A percentile compares a stretch with the other conserved stretches of the same genome.
phyloP scores from a whole-genome alignment of 1,140 invertebrate species.

The Solen grandis region DNA sequence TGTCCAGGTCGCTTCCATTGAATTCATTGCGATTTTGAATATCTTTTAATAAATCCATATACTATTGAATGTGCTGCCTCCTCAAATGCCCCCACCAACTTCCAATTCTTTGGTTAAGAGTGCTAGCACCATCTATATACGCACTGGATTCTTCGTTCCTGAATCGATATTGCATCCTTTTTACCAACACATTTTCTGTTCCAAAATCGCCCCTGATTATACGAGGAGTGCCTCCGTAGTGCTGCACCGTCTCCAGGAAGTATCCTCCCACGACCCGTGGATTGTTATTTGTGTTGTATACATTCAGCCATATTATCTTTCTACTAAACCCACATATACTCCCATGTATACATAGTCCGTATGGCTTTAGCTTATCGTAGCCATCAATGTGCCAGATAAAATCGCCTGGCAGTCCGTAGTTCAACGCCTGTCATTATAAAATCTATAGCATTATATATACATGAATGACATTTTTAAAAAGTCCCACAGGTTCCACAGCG shows the following conservation, averaged over 20 bases:
- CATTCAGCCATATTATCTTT: slow-evolving; percentile 73
- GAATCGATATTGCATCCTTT: slow-evolving; percentile 45
- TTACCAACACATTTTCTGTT: slow-evolving; percentile 61
- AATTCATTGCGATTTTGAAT: no score
- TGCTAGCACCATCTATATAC: slow-evolving; percentile 60
- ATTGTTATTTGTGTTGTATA: slow-evolving; percentile 68
- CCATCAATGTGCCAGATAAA: slow-evolving; percentile 33
- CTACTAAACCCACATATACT: slow-evolving; percentile 50
- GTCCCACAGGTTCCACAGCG: background rate
- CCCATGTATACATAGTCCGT: slow-evolving; percentile 12
- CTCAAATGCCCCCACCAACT: no score
- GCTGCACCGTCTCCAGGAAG: slow-evolving; percentile 62
- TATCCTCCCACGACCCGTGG: slow-evolving; percentile 67
- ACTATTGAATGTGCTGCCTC: no score
- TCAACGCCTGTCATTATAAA: no score
- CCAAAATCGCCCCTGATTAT: slow-evolving; percentile 55
- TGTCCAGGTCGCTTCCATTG: no score
- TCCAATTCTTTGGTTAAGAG: slow-evolving; percentile 62
- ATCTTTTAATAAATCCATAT: no score
- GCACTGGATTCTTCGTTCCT: slow-evolving; percentile 1
- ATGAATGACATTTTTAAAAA: slow-evolving; percentile 17
- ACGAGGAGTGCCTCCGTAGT: slow-evolving; percentile 33
- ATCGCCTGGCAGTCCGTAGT: background rate
- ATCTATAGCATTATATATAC: slow-evolving; percentile 40
- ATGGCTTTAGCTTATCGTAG: slow-evolving; percentile 18